phyloP scores from a whole-genome alignment of 2,113 vertebrate species.

The Martes martes region DNA sequence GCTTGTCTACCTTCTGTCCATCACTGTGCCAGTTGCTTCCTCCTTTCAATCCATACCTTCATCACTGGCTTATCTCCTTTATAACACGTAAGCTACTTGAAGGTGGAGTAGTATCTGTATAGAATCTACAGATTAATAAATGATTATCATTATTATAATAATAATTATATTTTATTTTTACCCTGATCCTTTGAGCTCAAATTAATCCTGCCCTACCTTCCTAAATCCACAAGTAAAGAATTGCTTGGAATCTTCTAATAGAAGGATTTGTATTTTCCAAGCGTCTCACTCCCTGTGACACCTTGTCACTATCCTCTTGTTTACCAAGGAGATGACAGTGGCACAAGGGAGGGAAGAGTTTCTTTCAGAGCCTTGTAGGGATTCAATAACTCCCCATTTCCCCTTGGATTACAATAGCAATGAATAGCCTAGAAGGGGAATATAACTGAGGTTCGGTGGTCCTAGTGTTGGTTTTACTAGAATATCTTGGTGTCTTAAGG shows the following conservation, averaged over 20 bases:
- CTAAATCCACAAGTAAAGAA: constrained; percentile 49
- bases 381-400: not conserved
- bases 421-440: not conserved
- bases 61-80: constrained; percentile 6
- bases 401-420: not conserved
- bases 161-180: constrained; percentile 64
- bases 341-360: not conserved
- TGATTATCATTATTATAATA: constrained; percentile 33
- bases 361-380: not conserved
- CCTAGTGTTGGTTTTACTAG: not conserved
- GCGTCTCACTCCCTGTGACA: not conserved
- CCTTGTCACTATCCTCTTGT: constrained; percentile 17
- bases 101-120: constrained; percentile 45
- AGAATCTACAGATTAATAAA: constrained; percentile 56
- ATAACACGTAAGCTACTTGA: constrained; percentile 26
- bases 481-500: not conserved
- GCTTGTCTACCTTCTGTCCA: not conserved
- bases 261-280: constrained; percentile 54
- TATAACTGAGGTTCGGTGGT: not conserved
- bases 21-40: not conserved
- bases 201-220: constrained; percentile 45
- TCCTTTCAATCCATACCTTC: not conserved
- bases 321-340: not conserved
- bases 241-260: constrained; percentile 41
- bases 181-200: constrained; percentile 48